A percentile compares a stretch with the other conserved stretches of the same genome.
These are phyloP conservation scores for Hemicentrotus pulcherrimus DNA, from an alignment of 35 echinoderm and acorn worm species.

Conservation along the genomic window DNA sequence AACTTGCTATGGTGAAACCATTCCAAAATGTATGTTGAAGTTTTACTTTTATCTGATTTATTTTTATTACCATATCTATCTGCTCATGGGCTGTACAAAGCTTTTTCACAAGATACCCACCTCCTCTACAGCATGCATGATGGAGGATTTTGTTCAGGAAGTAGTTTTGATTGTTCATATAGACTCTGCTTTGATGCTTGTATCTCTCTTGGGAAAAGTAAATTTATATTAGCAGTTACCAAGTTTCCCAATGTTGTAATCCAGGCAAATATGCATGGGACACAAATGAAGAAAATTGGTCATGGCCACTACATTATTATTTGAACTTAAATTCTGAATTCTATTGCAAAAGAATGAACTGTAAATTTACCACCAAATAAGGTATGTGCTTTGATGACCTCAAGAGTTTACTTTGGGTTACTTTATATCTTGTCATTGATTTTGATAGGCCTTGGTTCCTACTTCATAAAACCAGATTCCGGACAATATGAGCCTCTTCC, in stretches of 20 bases:
- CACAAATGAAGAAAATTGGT: background rate
- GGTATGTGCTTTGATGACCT: background rate
- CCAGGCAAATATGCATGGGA: background rate
- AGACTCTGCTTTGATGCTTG: too few relatives aligned
- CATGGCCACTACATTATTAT: background rate
- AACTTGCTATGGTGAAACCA: background rate
- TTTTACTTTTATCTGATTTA: background rate
- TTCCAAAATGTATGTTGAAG: background rate
- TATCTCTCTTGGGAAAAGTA: too few relatives aligned
- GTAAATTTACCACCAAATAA: background rate
- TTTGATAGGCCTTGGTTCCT: background rate
- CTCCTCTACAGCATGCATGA: background rate
- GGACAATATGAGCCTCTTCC: background rate
- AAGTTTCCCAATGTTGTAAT: background rate
- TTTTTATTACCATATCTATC: background rate
- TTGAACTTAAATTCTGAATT: background rate
- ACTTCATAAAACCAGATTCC: background rate
- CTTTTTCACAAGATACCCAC: background rate
- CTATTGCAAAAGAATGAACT: background rate
- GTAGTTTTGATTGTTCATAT: background rate
- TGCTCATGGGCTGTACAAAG: background rate
- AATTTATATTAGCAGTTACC: background rate
- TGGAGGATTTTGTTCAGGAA: background rate
- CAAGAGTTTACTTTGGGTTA: background rate
- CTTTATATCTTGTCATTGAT: background rate